Conservation (phyloP, 2,113 vertebrate genomes). For the Chunga burmeisteri region DNA sequence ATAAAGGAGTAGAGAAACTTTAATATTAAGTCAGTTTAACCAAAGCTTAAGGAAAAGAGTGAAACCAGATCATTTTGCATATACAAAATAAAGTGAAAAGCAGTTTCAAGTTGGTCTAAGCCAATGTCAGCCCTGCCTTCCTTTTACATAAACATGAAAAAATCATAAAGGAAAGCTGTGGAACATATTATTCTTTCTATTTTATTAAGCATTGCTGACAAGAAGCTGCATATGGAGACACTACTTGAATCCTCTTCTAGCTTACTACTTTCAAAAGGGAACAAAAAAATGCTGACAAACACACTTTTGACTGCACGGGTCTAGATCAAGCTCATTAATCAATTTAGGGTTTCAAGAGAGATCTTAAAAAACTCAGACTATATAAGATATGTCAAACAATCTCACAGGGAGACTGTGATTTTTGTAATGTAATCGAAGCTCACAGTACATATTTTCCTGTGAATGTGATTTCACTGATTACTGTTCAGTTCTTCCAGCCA, state of each 20-base stretch:
- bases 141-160: conserved; percentile 13
- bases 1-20: background rate
- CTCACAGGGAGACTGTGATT: background rate
- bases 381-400: background rate
- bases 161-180: background rate
- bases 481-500: background rate
- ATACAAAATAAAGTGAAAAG: background rate
- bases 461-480: background rate
- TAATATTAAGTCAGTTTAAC: background rate
- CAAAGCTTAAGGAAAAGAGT: background rate
- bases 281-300: conserved; percentile 27
- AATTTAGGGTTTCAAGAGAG: background rate
- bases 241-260: background rate
- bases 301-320: background rate
- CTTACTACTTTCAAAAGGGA: background rate
- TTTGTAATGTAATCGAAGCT: background rate
- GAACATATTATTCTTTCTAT: background rate
- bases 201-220: background rate
- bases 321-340: background rate
- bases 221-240: background rate
- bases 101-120: background rate
- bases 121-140: background rate
- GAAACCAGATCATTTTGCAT: background rate
- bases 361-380: conserved; percentile 32
- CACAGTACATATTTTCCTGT: background rate